These are phyloP conservation scores for Galagoides demidoff DNA, from an alignment of 2,797 vertebrate species.

Conservation along the genomic window DNA sequence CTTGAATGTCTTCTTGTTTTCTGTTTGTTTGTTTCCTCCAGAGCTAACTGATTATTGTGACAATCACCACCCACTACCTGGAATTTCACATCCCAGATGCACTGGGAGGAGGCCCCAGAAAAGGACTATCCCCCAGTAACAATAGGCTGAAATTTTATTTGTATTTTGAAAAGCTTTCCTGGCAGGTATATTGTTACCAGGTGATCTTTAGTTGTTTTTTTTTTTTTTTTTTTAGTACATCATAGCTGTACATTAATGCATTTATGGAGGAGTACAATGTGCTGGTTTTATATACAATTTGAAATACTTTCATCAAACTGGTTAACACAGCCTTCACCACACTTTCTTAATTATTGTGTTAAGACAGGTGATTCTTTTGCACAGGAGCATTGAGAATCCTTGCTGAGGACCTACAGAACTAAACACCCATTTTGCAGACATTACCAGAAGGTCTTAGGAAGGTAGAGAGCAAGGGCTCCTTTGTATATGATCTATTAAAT, in stretches of 20 bases:
- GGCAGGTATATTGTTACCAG: not conserved
- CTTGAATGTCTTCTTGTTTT: not conserved
- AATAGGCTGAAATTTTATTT: not conserved
- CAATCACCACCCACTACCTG: conserved; percentile 45
- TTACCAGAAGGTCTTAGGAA: not conserved
- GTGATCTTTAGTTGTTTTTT: not conserved
- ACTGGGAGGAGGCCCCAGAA: not conserved
- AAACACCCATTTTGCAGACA: not conserved
- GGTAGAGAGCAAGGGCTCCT: not conserved
- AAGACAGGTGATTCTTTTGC: too few relatives aligned
- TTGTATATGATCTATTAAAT: not conserved
- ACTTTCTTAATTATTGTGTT: too few relatives aligned
- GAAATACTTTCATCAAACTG: too few relatives aligned
- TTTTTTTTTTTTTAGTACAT: not conserved
- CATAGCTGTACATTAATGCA: too few relatives aligned
- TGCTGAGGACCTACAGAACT: not conserved
- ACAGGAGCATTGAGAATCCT: not conserved
- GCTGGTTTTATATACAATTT: too few relatives aligned
- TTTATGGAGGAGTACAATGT: too few relatives aligned
- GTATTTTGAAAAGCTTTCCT: not conserved
- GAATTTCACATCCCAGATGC: conserved; percentile 48
- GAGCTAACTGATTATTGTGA: conserved; percentile 42
- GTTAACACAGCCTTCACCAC: too few relatives aligned
- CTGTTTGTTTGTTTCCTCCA: conserved; percentile 32
- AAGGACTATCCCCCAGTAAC: not conserved